Conservation (phyloP, 92 coral and sea anemone species). For the Pocillopora meandrina region DNA sequence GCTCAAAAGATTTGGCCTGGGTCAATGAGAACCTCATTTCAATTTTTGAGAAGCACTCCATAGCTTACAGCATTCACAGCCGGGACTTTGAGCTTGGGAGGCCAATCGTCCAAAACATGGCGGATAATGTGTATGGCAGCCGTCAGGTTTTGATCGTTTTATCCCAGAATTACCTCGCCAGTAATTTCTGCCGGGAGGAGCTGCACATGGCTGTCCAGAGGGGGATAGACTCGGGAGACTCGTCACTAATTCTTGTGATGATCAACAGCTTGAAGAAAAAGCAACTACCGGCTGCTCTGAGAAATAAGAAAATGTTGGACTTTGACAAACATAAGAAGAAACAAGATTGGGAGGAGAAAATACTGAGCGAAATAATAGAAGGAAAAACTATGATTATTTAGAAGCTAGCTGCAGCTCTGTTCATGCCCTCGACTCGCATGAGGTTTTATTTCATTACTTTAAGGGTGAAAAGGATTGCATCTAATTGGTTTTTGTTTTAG, state of each 20-base stretch:
- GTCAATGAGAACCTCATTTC: constrained; percentile 61
- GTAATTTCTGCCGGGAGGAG: constrained; percentile 68
- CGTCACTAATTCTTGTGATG: constrained; percentile 3
- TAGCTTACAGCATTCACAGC: constrained; percentile 73
- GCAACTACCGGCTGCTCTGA: not conserved
- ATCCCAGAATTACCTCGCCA: constrained; percentile 71
- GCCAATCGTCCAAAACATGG: constrained; percentile 75
- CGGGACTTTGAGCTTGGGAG: constrained; percentile 76
- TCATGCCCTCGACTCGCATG: no score
- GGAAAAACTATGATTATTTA: constrained; percentile 41
- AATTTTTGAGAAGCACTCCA: constrained; percentile 55
- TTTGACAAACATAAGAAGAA: constrained; percentile 9
- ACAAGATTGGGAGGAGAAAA: constrained; percentile 16
- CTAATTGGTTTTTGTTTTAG: no score
- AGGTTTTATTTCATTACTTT: no score
- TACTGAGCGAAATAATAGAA: constrained; percentile 8
- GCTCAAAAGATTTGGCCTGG: constrained; percentile 68
- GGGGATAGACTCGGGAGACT: not conserved
- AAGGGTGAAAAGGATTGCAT: no score
- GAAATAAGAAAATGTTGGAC: not conserved
- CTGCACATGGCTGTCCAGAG: constrained; percentile 68
- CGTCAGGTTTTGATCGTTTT: constrained; percentile 64
- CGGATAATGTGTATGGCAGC: constrained; percentile 72
- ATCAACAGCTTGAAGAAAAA: constrained; percentile 3
- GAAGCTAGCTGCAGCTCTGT: not conserved